Base-by-base conservation (phyloP, 2,888 invertebrate genomes). In the Augochlorella aurata region DNA sequence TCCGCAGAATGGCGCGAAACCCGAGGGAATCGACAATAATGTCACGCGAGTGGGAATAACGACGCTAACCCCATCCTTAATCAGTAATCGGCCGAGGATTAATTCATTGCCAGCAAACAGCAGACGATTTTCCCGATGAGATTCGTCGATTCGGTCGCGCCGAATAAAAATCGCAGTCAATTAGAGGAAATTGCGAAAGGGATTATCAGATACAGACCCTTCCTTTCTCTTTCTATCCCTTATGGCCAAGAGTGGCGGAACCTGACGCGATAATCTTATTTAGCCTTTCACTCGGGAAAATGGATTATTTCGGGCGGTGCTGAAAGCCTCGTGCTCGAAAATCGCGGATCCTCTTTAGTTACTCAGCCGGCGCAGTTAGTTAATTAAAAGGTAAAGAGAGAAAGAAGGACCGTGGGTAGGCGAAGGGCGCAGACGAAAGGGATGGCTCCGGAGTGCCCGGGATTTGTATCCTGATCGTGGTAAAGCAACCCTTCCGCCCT, bases 361-460 rank as follows among this genome's bases (percentile, higher is more conserved):
- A 79, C 81, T 83, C 77, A 75, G 54, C 76, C 61, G 63, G 63
- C 69, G 82, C 86, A 85, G 87, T 82, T 86, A 84, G 85, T 89
- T 89, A 88, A 90, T 90, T 89, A 88, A 88, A 89, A 82, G 85
- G 80, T 78, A 84, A 81, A 79, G 82, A 68, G 72, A 76, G 38
- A 54, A 54, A 24, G 52, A 58, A 45, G 24, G n/a, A 24, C 16
- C 18, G 24, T 44, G n/a, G 70, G 63, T 58, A 69, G 61, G 16
- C 24, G 24, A 24, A 24, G 24, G 24, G 58, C 24, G 58, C 24
- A 29, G 24, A 29, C 63, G 52, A 38, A 71, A 67, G 67, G 65
- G 63, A 47, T 8, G 70, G 24, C 71, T 63, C 52, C 71, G 61
- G 79, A 72, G 67, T 47, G 77, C 47, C 73, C 67, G 63, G 81